Evolutionary conservation across 2,113 vertebrate genomes (phyloP).

Genomic region (Lamprotornis superbus): DNA sequence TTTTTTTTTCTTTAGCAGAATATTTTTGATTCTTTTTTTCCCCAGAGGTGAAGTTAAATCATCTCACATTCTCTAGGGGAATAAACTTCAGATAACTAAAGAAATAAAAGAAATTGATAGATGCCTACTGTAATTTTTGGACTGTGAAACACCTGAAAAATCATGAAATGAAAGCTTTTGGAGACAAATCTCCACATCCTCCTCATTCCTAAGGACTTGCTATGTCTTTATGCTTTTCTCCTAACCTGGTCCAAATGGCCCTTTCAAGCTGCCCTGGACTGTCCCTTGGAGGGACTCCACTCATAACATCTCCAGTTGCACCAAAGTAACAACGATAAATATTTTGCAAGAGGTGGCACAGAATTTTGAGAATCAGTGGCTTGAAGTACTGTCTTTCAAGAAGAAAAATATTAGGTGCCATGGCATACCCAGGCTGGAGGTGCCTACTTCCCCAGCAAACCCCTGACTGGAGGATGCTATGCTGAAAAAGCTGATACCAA

Average conservation of each 20-base stretch:
- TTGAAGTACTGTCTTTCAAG: not conserved
- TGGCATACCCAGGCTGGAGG: not conserved
- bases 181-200: not conserved
- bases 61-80: not conserved
- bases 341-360: not conserved
- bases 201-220: not conserved
- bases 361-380: not conserved
- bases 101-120: not conserved
- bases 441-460: not conserved
- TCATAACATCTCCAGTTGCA: not conserved
- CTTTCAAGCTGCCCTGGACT: not conserved
- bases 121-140: not conserved
- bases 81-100: not conserved
- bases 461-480: not conserved
- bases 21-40: fast-evolving
- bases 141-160: not conserved
- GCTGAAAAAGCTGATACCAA: not conserved
- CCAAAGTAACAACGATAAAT: not conserved
- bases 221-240: not conserved
- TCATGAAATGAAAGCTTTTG: not conserved
- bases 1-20: not conserved
- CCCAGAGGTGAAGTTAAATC: not conserved
- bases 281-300: no score
- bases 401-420: not conserved
- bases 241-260: not conserved